Conservation (phyloP, 2,888 invertebrate genomes). For the Epirrhoe tristata region DNA sequence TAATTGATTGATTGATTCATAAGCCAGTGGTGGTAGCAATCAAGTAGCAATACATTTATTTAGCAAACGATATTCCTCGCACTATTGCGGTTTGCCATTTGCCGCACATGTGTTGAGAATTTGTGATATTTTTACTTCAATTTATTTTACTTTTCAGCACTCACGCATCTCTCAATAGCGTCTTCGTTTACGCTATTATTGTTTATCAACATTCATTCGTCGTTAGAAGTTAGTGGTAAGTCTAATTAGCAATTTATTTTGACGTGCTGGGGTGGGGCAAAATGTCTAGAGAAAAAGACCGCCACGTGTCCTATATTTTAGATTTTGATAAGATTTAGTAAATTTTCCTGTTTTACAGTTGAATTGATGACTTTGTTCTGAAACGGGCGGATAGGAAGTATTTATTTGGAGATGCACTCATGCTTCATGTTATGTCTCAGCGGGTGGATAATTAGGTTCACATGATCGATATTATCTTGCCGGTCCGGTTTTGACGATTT, state of each 20-base stretch:
- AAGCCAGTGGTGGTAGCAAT: constrained; percentile 2
- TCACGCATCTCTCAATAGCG: constrained; percentile 57
- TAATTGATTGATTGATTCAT: too few species aligned
- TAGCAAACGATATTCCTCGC: constrained; percentile 29
- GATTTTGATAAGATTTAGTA: constrained; percentile 56
- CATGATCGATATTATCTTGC: constrained; percentile 63
- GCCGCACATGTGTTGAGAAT: constrained; percentile 84
- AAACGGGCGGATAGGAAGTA: background rate
- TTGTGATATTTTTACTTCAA: constrained; percentile 80
- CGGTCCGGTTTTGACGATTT: constrained; percentile 48
- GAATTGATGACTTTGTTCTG: constrained; percentile 5
- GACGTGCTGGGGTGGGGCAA: constrained; percentile 80
- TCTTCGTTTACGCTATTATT: constrained; percentile 59
- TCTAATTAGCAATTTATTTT: constrained; percentile 67
- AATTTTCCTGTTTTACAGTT: constrained; percentile 44
- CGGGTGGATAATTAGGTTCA: constrained; percentile 55
- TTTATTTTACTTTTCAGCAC: constrained; percentile 72
- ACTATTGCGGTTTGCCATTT: constrained; percentile 79
- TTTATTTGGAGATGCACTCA: constrained; percentile 12
- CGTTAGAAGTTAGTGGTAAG: constrained; percentile 69
- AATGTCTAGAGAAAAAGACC: constrained; percentile 73
- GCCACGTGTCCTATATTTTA: constrained; percentile 82
- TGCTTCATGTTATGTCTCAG: background rate
- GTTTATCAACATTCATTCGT: constrained; percentile 62
- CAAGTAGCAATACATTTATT: constrained; percentile 6